These are phyloP conservation scores for Opisthograptis luteolata DNA, from an alignment of 2,888 invertebrate genomes.

Conservation along the genomic window DNA sequence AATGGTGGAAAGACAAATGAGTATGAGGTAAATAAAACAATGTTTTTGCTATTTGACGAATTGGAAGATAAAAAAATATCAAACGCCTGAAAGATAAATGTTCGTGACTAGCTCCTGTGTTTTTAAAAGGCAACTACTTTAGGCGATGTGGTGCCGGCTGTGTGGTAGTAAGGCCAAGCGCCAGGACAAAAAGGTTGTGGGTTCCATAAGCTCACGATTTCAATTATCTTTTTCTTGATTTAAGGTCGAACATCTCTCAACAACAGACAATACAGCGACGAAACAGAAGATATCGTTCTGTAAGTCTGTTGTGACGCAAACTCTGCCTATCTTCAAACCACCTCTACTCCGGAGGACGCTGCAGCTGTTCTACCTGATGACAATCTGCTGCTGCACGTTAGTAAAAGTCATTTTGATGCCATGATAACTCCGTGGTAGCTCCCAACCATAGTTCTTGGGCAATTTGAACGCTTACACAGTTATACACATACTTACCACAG, in stretches of 20 bases:
- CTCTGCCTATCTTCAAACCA: constrained; percentile 76
- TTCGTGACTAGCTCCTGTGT: background rate
- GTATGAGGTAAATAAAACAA: constrained; percentile 49
- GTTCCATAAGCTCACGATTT: too few species aligned
- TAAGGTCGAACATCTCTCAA: constrained; percentile 52
- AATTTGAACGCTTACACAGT: too few species aligned
- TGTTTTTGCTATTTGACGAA: background rate
- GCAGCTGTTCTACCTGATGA: constrained; percentile 80
- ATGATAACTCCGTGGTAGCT: background rate
- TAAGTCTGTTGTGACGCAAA: constrained; percentile 72
- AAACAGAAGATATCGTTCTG: constrained; percentile 51
- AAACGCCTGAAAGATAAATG: too few species aligned
- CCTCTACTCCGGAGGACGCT: constrained; percentile 79
- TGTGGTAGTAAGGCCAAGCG: too few species aligned
- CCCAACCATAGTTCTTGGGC: background rate
- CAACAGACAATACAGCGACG: constrained; percentile 15
- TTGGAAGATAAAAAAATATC: too few species aligned
- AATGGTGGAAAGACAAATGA: constrained; percentile 52
- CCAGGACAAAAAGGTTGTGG: too few species aligned
- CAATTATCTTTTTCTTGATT: constrained; percentile 13
- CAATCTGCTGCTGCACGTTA: constrained; percentile 86
- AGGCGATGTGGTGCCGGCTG: too few species aligned
- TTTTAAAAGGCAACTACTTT: background rate
- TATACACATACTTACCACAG: too few species aligned
- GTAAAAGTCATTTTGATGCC: constrained; percentile 33